phyloP scores from a whole-genome alignment of 2,113 vertebrate species.

The Hemiscyllium ocellatum region DNA sequence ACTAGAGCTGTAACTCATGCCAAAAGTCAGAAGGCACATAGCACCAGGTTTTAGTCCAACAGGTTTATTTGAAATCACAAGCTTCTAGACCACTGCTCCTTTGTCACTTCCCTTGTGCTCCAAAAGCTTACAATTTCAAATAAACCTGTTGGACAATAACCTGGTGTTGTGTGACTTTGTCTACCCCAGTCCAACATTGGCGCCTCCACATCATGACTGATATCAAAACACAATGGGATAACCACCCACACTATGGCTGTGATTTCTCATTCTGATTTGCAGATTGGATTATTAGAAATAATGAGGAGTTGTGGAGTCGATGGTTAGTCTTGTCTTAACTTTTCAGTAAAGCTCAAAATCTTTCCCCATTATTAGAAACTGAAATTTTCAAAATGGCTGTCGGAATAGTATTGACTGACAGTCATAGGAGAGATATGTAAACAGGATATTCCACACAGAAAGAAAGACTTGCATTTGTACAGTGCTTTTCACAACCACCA shows the following conservation, averaged over 20 bases:
- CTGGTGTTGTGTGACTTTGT: no score
- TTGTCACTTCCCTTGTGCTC: no score
- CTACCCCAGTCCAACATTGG: no score
- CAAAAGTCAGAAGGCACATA: no score
- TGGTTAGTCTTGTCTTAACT: background rate
- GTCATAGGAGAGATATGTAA: background rate
- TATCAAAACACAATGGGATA: no score
- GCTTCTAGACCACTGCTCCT: no score
- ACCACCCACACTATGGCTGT: background rate
- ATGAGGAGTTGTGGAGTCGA: background rate
- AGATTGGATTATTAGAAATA: background rate
- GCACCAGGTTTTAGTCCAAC: no score
- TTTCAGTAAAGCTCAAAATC: background rate
- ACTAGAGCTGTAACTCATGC: no score
- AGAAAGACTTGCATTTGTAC: background rate
- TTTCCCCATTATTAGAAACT: background rate
- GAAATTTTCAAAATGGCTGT: background rate
- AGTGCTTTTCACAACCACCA: background rate
- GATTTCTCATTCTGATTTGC: background rate
- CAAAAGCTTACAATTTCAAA: no score
- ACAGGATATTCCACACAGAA: background rate
- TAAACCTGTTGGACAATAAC: no score
- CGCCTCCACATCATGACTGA: no score
- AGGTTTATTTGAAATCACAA: no score
- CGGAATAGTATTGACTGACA: background rate